Evolutionary conservation across 2,888 invertebrate species (phyloP), one percentile per base, ranked within the genome.

Genomic region (Synanthedon vespiformis): DNA sequence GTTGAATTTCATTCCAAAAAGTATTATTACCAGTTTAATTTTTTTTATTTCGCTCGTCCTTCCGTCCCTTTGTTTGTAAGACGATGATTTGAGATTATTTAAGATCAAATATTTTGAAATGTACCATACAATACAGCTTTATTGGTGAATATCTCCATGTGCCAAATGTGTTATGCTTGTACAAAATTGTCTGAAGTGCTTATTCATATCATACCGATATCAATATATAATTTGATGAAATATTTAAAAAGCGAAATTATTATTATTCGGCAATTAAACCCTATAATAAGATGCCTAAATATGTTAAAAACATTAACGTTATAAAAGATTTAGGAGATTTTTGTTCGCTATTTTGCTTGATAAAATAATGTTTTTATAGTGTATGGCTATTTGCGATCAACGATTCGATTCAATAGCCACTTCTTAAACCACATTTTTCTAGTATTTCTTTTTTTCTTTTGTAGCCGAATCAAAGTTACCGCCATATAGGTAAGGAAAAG

Each of bases 101-200:
- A 13, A 44, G 44, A 44, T 44, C 4, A 8, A 44, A 13, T 44
- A 44, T 44, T 13, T 44, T 44, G n/a, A 44, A 44, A 44, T 44
- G 44, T 44, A 44, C 13, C 13, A 44, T 44, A 44, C 44, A n/a
- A 44, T 44, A 44, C 44, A 44, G 34, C 4, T 44, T 44, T 44
- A 44, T 14, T 44, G 44, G 52, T 48, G 51, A 55, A 58, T 69
- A 59, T 77, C 77, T 80, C 77, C 59, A 62, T 64, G 81, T 82
- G 80, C 82, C 81, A 83, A 81, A 80, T 64, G 62, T 56, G 60
- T 70, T 22, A 4, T 70, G 72, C 70, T 75, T 76, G 75, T 80
- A 80, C 71, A 79, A 80, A 74, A 62, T 61, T 13, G n/a, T 44
- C 13, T 4, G 34, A 34, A 34, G 44, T 44, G 44, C 13, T 34